Percentiles rank a stretch among this genome's conserved stretches.
Conservation (phyloP, 1,140 invertebrate genomes). For the Brachionus paranguensis region DNA sequence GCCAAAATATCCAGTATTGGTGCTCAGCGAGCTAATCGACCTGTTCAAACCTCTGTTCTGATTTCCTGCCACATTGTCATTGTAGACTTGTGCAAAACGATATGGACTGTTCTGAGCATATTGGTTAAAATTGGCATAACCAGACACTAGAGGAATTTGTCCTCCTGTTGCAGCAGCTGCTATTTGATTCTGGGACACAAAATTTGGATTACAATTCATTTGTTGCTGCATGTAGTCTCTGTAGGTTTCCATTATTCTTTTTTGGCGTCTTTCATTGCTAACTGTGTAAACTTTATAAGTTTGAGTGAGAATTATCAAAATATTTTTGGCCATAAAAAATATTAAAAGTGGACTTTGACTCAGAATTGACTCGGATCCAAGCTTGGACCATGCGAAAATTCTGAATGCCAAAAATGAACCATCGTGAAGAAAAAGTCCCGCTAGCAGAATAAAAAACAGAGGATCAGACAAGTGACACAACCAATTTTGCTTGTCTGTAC, state of each 20-base stretch:
- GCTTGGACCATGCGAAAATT: neutral
- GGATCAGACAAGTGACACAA: neutral
- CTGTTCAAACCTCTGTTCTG: neutral
- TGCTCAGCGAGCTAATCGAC: neutral
- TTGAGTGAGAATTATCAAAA: slow-evolving; percentile 28
- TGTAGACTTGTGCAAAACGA: slow-evolving; percentile 3
- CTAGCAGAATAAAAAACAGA: slow-evolving; percentile 24
- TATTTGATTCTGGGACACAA: neutral
- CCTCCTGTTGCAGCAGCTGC: slow-evolving; percentile 26
- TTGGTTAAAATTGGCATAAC: slow-evolving; percentile 20
- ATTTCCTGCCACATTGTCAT: neutral
- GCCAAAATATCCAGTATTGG: slow-evolving; percentile 1
- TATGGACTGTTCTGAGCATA: slow-evolving; percentile 17
- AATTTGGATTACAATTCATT: neutral
- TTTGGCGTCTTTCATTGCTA: slow-evolving; percentile 5
- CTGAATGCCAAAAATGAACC: slow-evolving; percentile 25
- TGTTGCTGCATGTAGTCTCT: slow-evolving; percentile 18
- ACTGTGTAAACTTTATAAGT: slow-evolving; percentile 28
- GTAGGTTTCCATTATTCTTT: slow-evolving; percentile 28
- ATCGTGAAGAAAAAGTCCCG: slow-evolving; percentile 11
- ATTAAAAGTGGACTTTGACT: neutral
- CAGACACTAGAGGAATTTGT: slow-evolving; percentile 4
- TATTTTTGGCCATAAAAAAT: slow-evolving; percentile 38
- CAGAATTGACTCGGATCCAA: neutral
- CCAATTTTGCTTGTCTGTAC: neutral